These are phyloP conservation scores for Danio rerio DNA, from an alignment of 2,113 vertebrate species.

Conservation along the genomic window DNA sequence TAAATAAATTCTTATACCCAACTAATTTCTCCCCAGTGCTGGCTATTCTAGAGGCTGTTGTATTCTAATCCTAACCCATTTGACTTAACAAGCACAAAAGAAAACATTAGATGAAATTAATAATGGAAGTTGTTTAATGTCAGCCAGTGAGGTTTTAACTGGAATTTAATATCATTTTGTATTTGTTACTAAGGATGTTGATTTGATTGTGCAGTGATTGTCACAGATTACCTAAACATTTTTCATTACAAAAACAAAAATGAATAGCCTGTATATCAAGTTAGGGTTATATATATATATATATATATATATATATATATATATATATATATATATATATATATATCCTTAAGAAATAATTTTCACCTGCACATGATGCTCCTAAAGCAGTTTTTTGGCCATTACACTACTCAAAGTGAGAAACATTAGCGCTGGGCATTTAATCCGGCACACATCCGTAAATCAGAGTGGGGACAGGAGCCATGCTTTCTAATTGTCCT, in stretches of 20 bases:
- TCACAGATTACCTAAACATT: not conserved
- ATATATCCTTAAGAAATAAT: conserved; percentile 18
- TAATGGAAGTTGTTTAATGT: not conserved
- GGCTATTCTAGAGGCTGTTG: too few species aligned
- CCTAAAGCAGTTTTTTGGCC: conserved; percentile 19
- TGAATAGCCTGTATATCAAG: too few species aligned
- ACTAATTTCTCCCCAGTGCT: too few species aligned
- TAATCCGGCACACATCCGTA: conserved; percentile 53
- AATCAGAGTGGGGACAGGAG: conserved; percentile 49
- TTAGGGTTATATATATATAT: too few species aligned
- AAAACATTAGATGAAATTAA: not conserved
- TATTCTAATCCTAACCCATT: too few species aligned
- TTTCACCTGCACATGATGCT: conserved; percentile 36
- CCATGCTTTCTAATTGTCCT: conserved; percentile 52
- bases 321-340: not conserved
- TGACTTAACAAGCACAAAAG: not conserved
- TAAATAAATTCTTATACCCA: too few species aligned
- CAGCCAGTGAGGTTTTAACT: not conserved
- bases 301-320: not conserved
- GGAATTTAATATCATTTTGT: not conserved
- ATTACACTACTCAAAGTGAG: conserved; percentile 39
- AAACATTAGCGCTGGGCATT: conserved; percentile 42
- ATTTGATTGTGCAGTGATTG: not conserved
- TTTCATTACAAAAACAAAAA: conserved; percentile 16
- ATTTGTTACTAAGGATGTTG: not conserved